phyloP scores from a whole-genome alignment of 2,888 invertebrate species.

The Drosophila gaucha region DNA sequence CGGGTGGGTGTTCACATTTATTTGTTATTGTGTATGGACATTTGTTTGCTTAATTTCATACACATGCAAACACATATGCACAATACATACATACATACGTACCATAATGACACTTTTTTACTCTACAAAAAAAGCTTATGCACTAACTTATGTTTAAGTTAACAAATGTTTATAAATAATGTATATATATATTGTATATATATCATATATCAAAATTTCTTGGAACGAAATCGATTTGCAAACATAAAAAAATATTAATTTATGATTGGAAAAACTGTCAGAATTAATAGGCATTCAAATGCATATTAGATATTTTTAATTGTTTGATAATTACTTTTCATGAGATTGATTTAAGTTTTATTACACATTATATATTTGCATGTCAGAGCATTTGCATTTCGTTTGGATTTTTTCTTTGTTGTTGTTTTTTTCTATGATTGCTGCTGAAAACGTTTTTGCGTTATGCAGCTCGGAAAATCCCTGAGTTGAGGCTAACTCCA shows the following conservation, averaged over 20 bases:
- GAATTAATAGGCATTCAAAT: no score
- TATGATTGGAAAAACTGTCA: no score
- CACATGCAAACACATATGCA: slow-evolving; percentile 3
- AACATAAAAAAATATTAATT: no score
- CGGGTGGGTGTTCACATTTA: not conserved
- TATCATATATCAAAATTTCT: no score
- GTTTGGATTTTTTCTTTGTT: not conserved
- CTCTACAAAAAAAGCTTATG: not conserved
- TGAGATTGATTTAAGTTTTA: no score
- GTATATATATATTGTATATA: no score
- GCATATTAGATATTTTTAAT: no score
- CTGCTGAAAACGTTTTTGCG: slow-evolving; percentile 30
- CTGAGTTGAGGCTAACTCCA: slow-evolving; percentile 39
- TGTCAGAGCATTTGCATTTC: slow-evolving; percentile 29
- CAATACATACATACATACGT: slow-evolving; percentile 11
- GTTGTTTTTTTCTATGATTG: slow-evolving; percentile 1
- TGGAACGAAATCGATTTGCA: no score
- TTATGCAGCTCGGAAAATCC: slow-evolving; percentile 61
- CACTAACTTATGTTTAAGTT: not conserved
- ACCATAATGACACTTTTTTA: slow-evolving; percentile 26
- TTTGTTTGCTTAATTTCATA: slow-evolving; percentile 24
- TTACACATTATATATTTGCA: not conserved
- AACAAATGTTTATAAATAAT: not conserved
- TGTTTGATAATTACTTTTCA: no score
- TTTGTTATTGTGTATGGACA: slow-evolving; percentile 19